Percentiles rank a stretch among this genome's conserved stretches.
These are phyloP conservation scores for Balearica regulorum DNA, from an alignment of 2,797 vertebrate species.

Conservation along the genomic window DNA sequence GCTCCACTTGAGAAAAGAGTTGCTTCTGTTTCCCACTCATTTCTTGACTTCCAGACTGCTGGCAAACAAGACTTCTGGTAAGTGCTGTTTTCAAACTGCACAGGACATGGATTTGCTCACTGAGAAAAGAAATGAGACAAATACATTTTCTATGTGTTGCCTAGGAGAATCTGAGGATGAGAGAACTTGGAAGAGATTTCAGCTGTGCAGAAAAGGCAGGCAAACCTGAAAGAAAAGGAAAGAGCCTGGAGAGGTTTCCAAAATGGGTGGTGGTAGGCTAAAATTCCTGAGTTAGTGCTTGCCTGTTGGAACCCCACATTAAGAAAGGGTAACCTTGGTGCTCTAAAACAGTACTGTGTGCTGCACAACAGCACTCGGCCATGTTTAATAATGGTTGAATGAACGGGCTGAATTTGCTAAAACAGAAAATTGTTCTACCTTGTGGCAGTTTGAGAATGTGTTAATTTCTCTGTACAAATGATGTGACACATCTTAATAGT, in stretches of 20 bases:
- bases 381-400: not conserved
- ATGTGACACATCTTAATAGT: rapidly evolving
- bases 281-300: not conserved
- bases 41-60: not conserved
- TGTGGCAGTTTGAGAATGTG: not conserved
- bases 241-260: not conserved
- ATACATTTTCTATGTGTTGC: not conserved
- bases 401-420: not conserved
- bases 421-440: not conserved
- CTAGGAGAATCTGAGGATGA: not conserved
- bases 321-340: not conserved
- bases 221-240: not conserved
- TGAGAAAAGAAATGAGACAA: not conserved
- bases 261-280: not conserved
- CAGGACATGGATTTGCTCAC: not conserved
- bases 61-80: not conserved
- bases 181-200: not conserved
- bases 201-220: not conserved
- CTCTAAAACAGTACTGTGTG: not conserved
- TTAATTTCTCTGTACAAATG: not conserved
- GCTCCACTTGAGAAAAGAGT: not conserved
- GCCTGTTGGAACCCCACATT: rapidly evolving
- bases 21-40: not conserved
- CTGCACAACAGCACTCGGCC: not conserved
- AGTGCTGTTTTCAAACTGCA: not conserved